Base-by-base conservation (phyloP, 2,797 vertebrate genomes). In the Paedocypris micromegethes region DNA sequence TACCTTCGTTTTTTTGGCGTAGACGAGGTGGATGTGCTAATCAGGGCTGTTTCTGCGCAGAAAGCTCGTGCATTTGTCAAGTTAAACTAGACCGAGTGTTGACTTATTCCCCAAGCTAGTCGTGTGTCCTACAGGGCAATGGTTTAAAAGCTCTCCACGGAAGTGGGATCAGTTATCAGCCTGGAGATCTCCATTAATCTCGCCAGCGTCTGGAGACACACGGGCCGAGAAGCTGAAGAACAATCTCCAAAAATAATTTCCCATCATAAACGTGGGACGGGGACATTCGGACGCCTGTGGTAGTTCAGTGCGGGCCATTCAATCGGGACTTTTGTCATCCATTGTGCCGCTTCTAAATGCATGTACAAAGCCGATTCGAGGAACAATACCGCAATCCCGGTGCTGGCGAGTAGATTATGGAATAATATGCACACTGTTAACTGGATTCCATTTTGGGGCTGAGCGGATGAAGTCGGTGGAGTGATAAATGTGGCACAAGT, bases 381-480 rank as follows among this genome's bases (percentile, higher is more conserved):
- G 57, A 66, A 70, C 66, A 76, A 60, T 62, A 61, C 43, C 46
- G 41, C 9, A 47, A 64, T 62, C 71, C 64, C 54, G 81, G 61
- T 66, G 69, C 68, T 68, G 68, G 2, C 6, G 64, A 76, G 56
- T 72, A 73, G 77, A 84, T 80, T 83, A 79, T 46, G 69, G 64
- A 61, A 70, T 63, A 66, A 64, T 74, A 68, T 61, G 58, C 49
- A 72, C 73, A 55, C 54, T 67, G 74, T 75, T 82, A 71, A 83
- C 72, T 58, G 42, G 48, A 66, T 60, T 76, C 42, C 52, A 37
- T 49, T 38, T 72, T 78, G 74, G 9, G 48, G 7, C 6, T 45
- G 60, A 66, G 80, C 67, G 75, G 68, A 75, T 65, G 59, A 72
- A 71, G 61, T 49, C 66, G 45, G n/a, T 48, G 43, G 76, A 74